phyloP scores from a whole-genome alignment of 2,888 invertebrate species.

The Drosophila neotestacea region DNA sequence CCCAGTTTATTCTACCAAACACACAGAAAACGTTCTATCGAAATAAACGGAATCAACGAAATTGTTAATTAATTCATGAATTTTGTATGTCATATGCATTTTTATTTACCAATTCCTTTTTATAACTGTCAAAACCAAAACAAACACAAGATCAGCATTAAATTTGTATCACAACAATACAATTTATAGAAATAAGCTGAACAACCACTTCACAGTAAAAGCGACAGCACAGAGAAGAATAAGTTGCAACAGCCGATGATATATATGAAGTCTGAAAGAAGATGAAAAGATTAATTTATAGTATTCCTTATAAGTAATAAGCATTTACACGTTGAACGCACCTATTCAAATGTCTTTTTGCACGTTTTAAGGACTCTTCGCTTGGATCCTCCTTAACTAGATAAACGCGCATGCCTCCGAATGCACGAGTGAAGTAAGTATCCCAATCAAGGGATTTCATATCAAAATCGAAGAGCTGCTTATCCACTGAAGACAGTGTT shows the following conservation, averaged over 20 bases:
- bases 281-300: neutral
- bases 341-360: conserved; percentile 88
- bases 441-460: conserved; percentile 90
- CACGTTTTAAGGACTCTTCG: conserved; percentile 87
- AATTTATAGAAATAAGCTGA: neutral
- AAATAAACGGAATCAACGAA: too few species aligned
- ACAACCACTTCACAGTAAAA: neutral
- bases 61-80: too few species aligned
- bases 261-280: conserved; percentile 62
- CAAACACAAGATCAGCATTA: too few species aligned
- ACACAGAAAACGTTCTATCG: too few species aligned
- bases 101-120: neutral
- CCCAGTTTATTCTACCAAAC: too few species aligned
- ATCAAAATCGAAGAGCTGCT: conserved; percentile 90
- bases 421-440: conserved; percentile 85
- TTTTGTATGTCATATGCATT: too few species aligned
- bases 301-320: too few species aligned
- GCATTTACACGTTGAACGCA: conserved; percentile 71
- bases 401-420: conserved; percentile 90
- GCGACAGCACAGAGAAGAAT: conserved; percentile 43
- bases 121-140: conserved; percentile 6
- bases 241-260: conserved; percentile 67
- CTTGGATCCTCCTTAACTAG: conserved; percentile 91
- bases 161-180: too few species aligned
- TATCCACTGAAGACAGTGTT: conserved; percentile 84